Evolutionary conservation across 2,888 invertebrate species (phyloP), one percentile per base, ranked within the genome.

Genomic region (Drosophila nigricruria): DNA sequence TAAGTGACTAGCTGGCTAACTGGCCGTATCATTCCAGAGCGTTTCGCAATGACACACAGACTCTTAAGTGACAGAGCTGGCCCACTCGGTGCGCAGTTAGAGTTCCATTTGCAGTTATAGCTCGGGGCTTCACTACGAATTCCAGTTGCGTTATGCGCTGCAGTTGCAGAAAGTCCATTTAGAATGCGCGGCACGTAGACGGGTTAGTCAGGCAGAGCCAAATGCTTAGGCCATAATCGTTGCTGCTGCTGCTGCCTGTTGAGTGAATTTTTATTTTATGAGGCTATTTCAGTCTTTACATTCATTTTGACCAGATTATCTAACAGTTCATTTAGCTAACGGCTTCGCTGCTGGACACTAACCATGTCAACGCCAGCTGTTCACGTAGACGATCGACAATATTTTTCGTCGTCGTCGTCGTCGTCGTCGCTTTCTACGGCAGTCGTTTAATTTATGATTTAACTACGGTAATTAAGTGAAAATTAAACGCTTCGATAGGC

Each of bases 291-390:
- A 20, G 20, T 9, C 10, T 30, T 57, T 30, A 12, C 42, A 56
- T 65, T 63, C 45, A 43, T 67, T 70, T 78, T 58, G 64, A 58
- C 73, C 59, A 80, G 73, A 88, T 84, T 84, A 84, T 82, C 88
- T 84, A 84, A 84, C 79, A 84, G 88, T 84, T 84, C 61, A 81
- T 82, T 85, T 85, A 50, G 85, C 85, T 81, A 79, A 81, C 82
- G 88, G 82, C 88, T 73, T 63, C 64, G 77, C 70, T 75, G 81
- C 81, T 64, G 73, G 80, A 78, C 67, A 73, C 52, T 56, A 60
- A 25, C 34, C 62, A 70, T 69, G 62, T 56, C 61, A 64, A 58
- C 63, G 49, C n/a, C 45, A 50, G 36, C 52, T 49, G 27, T 47
- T 47, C 47, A 27, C 47, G 47, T 47, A 10, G 47, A 47, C 47